Evolutionary conservation across 2,797 vertebrate species (phyloP), one percentile per base, ranked within the genome.

Genomic region (Cynopterus sphinx): DNA sequence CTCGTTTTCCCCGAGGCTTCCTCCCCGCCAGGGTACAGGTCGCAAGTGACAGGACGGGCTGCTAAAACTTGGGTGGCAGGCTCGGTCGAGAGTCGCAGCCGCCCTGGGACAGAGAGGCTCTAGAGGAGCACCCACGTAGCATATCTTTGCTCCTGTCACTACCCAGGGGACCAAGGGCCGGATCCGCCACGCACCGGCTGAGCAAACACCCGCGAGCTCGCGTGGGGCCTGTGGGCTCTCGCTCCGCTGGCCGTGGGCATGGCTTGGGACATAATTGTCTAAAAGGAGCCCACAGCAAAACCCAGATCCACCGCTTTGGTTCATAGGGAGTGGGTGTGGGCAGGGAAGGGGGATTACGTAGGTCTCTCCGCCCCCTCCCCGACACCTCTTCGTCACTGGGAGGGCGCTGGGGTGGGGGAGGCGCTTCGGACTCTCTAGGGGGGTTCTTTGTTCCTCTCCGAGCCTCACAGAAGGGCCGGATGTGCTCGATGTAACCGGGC

Each of bases 381-480:
- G 57, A 92, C 85, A 95, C 96, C 90, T 91, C 95, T 87, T 91
- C 36, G 65, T 84, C 89, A 15, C 94, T 36, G 59, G 95, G 89
- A 94, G 89, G 78, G 84, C 49, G 19, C 92, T 13, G 24, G 89
- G 71, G 88, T 70, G 63, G 97, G 67, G 95, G 68, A 92, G 95
- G 83, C 93, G 63, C 88, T 31, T 68, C 46, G 17, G 71, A 86
- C 75, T 78, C 70, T 55, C 85, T 68, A 57, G 94, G 96, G 97
- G 96, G 82, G 95, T 96, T 91, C 97, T 97, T 97, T 97, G 97
- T 97, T 97, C 96, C 97, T 96, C 78, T 77, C 28, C 6, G 70
- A 28, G 70, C 21, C 97, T 95, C 91, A 83, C 96, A 0, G 78
- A 36, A 94, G 92, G 86, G 79, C 82, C 68, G 5, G 51, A 19